Conservation (phyloP, 2,888 invertebrate species). For the Hypena proboscidalis region DNA sequence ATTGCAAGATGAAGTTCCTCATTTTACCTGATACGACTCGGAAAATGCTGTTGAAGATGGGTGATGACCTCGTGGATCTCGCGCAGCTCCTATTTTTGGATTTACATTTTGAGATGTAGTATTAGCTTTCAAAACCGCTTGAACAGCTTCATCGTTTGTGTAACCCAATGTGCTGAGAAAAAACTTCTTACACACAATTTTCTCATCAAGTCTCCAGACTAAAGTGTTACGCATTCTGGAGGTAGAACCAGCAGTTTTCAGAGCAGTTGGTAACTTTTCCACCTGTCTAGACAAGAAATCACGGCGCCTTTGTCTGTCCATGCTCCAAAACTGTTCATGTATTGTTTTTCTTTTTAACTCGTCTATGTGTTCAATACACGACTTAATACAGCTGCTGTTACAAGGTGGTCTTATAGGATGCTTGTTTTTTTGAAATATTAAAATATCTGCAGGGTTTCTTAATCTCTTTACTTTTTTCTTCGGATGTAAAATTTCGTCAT, state of each 20-base stretch:
- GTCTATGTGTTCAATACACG: background rate
- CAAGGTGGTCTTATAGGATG: conserved; percentile 7
- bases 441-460: conserved; percentile 2
- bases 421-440: background rate
- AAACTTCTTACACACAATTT: conserved; percentile 8
- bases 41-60: conserved; percentile 3
- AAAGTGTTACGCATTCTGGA: conserved; percentile 5
- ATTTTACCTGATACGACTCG: conserved; percentile 5
- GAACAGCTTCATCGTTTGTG: conserved; percentile 6
- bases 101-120: background rate
- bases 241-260: conserved; percentile 2
- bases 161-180: conserved; percentile 8
- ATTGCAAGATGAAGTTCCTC: conserved; percentile 6
- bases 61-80: conserved; percentile 6
- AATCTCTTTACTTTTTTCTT: background rate
- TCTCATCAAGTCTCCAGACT: conserved; percentile 6
- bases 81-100: conserved; percentile 7
- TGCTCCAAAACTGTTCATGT: conserved; percentile 3
- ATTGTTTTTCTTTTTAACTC: conserved; percentile 4
- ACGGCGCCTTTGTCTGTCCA: conserved; percentile 9
- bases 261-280: conserved; percentile 5
- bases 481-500: background rate
- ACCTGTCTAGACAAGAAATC: conserved; percentile 10
- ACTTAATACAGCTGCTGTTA: background rate
- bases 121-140: conserved; percentile 6